Conservation (phyloP, 2,888 invertebrate genomes). For the Caprella mutica region DNA sequence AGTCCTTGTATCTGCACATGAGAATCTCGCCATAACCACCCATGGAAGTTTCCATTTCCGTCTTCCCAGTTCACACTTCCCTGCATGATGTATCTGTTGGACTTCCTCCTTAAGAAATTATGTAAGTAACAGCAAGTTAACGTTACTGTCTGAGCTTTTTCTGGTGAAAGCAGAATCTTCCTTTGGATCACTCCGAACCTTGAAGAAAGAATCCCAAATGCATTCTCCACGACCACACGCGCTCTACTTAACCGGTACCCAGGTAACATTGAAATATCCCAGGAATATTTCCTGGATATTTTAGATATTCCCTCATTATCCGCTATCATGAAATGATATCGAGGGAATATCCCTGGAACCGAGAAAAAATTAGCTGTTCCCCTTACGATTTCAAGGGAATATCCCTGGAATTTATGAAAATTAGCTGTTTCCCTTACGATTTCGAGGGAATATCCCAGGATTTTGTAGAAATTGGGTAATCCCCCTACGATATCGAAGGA, state of each 20-base stretch:
- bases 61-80: slow-evolving; percentile 7
- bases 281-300: too few species aligned
- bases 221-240: neutral
- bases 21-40: slow-evolving; percentile 10
- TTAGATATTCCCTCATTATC: too few species aligned
- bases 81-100: slow-evolving; percentile 5
- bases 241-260: neutral
- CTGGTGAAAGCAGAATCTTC: neutral
- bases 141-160: slow-evolving; percentile 4
- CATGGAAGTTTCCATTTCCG: slow-evolving; percentile 4
- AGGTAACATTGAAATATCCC: too few species aligned
- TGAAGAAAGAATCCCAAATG: slow-evolving; percentile 7
- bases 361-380: too few species aligned
- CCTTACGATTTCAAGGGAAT: too few species aligned
- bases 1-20: neutral
- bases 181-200: slow-evolving; percentile 1
- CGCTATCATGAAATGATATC: too few species aligned
- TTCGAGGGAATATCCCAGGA: too few species aligned
- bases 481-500: too few species aligned
- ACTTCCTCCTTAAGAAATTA: slow-evolving; percentile 1
- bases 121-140: slow-evolving; percentile 12
- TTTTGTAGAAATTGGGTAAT: too few species aligned
- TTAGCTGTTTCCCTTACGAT: too few species aligned
- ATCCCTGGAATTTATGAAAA: too few species aligned
- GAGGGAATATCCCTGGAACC: too few species aligned